Base-by-base conservation (phyloP, 1,140 invertebrate species). In the Trichonephila clavata region DNA sequence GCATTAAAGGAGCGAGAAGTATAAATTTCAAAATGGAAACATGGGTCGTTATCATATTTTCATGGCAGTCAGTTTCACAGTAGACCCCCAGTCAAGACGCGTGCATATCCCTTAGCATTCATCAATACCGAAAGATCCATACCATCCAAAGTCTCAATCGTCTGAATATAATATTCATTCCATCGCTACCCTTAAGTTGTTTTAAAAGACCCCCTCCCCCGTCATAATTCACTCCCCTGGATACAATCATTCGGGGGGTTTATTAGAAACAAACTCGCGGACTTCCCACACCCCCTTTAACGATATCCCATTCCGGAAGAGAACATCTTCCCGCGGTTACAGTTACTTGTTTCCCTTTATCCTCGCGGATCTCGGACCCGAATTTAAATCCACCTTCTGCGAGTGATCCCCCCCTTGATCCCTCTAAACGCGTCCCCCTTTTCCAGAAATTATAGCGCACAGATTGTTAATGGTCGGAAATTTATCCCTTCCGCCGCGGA, bases 381-480 rank as follows among this genome's bases (percentile, higher is more conserved):
- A 92, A 68, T 92, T 86, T 92, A 86, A 86, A 86, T 92, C 91
- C 83, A 92, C 91, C 91, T 71, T 89, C 83, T 71, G 88, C 20
- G 60, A 27, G 21, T 84, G 83, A 92, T 92, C 65, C 68, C 77
- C 43, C 50, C 50, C 50, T 50, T 50, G 50, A 50, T 10, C 60
- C 39, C 20, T 7, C 50, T 81, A 63, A 16, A 59, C 16, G 32
- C n/a, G 21, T 13, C 18, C 65, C 32, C 59, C 80, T n/a, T 43
- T 32, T 50, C 81, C 91, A 32, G 91, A 92, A 92, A 92, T 92
- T 92, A 92, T 86, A 77, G 91, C 91, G 91, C 91, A 92, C 90
- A 92, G 90, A 92, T 92, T 92, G 83, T 92, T 92, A 92, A 92
- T 92, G 91, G 91, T 86, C 43, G 83, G 91, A 86, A 92, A 92